A percentile compares a stretch with the other conserved stretches of the same genome.
These are phyloP conservation scores for Eclectus roratus DNA, from an alignment of 2,113 vertebrate genomes.

Conservation along the genomic window DNA sequence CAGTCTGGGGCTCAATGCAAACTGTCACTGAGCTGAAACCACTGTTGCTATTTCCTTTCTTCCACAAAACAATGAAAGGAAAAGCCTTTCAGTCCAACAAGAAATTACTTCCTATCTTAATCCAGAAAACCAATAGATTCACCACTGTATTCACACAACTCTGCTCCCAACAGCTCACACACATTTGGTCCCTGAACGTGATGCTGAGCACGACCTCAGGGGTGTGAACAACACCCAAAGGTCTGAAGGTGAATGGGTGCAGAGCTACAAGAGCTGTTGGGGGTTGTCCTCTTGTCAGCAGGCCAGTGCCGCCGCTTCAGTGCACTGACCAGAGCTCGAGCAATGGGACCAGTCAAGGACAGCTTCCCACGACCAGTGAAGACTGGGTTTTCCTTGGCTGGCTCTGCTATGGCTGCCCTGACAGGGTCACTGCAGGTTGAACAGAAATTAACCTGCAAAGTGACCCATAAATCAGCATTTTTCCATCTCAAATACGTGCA, in stretches of 20 bases:
- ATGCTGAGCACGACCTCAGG: not conserved
- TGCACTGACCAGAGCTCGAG: not conserved
- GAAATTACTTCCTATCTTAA: not conserved
- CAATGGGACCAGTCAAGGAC: not conserved
- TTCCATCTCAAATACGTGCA: accelerated
- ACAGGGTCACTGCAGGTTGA: not conserved
- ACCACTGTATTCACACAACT: not conserved
- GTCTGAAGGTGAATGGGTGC: accelerated
- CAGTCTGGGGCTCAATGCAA: not conserved
- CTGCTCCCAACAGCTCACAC: too few species aligned
- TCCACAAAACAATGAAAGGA: not conserved
- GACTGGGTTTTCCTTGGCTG: not conserved
- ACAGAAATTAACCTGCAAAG: not conserved
- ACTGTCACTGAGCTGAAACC: not conserved
- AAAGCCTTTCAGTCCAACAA: not conserved
- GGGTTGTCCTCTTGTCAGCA: not conserved
- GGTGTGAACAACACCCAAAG: not conserved
- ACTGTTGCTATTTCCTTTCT: not conserved
- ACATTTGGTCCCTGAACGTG: too few species aligned
- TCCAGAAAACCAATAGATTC: not conserved
- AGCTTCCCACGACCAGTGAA: accelerated
- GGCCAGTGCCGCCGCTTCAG: not conserved
- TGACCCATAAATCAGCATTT: not conserved
- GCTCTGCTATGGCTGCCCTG: not conserved
- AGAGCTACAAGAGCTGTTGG: not conserved